Evolutionary conservation across 2,888 invertebrate genomes (phyloP), one percentile per base, ranked within the genome.

Genomic region (Colostygia pectinataria): DNA sequence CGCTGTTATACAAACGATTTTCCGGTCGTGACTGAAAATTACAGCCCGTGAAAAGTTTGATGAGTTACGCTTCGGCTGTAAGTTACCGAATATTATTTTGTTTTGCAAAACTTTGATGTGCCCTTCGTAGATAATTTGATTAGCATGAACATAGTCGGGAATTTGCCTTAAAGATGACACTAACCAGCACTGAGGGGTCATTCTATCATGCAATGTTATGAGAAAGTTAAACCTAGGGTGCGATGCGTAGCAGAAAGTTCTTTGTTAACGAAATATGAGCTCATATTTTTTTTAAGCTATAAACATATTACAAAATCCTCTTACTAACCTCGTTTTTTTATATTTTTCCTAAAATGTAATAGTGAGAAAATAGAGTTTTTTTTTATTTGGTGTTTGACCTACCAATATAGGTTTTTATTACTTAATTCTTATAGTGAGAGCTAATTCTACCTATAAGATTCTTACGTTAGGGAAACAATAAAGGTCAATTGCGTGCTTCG

Each of bases 331-430:
- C n/a, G n/a, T n/a, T n/a, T n/a, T n/a, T n/a, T n/a, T n/a, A n/a
- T n/a, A n/a, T n/a, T n/a, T n/a, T n/a, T n/a, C n/a, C n/a, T n/a
- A n/a, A n/a, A n/a, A n/a, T n/a, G n/a, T n/a, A n/a, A n/a, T n/a
- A n/a, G n/a, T n/a, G n/a, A n/a, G n/a, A 63, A 80, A 76, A 74
- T 69, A 75, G 4, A 10, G 5, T 28, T 38, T 15, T 27, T n/a
- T 31, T 2, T 1, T 1, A 7, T 13, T 29, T 29, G 4, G 1
- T 31, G 14, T n/a, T n/a, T n/a, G n/a, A n/a, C 15, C 15, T 15
- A 15, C 15, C 15, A 3, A 15, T 4, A 20, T 5, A 6, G 1
- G 5, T 2, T 4, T 2, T 4, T 2, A 20, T 4, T 6, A 6
- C 20, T 20, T 20, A 5, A 3, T 15, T 4, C 15, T n/a, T n/a